phyloP scores from a whole-genome alignment of 2,797 vertebrate species.

The Darevskia nairensis region DNA sequence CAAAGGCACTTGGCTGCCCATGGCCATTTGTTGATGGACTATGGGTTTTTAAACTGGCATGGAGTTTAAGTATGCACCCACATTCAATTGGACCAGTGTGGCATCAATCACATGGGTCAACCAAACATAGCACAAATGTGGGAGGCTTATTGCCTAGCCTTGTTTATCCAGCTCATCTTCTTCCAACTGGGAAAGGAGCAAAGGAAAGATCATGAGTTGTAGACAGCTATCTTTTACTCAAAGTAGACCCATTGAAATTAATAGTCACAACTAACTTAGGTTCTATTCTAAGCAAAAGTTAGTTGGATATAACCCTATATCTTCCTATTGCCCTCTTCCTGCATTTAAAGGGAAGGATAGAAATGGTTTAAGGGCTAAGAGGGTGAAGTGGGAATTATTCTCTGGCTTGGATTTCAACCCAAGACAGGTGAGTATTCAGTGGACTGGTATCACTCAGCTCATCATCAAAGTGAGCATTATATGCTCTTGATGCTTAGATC shows the following conservation, averaged over 20 bases:
- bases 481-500: not conserved
- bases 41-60: too few species aligned
- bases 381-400: not conserved
- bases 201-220: too few species aligned
- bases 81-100: not conserved
- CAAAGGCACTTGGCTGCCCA: not conserved
- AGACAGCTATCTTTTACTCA: too few species aligned
- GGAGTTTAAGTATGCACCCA: not conserved
- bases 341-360: not conserved
- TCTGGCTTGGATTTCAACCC: not conserved
- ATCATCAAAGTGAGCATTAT: not conserved
- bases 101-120: not conserved
- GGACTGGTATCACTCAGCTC: not conserved
- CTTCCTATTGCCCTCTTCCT: not conserved
- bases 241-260: too few species aligned
- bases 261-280: too few species aligned
- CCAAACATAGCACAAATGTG: not conserved
- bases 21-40: not conserved
- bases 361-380: not conserved
- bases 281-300: too few species aligned
- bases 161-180: not conserved
- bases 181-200: not conserved
- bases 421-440: not conserved
- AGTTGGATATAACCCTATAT: not conserved
- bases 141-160: not conserved